phyloP scores from a whole-genome alignment of 2,797 vertebrate genomes.

The Psittacula derbiana region DNA sequence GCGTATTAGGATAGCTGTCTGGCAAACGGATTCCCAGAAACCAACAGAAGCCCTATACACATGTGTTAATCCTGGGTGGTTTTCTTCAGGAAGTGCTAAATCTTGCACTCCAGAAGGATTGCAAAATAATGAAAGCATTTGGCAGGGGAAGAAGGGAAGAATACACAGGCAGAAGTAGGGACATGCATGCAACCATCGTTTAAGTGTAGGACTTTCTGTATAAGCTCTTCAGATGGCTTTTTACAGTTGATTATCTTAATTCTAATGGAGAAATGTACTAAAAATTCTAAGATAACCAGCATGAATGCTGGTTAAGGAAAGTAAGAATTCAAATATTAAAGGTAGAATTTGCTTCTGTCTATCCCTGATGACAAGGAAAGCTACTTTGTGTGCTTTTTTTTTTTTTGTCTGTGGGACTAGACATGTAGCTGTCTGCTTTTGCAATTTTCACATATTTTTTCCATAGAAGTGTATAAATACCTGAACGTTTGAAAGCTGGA shows the following conservation, averaged over 20 bases:
- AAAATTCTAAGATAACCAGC: not conserved
- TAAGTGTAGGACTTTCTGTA: not conserved
- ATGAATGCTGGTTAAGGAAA: not conserved
- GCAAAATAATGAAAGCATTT: not conserved
- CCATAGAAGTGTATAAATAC: not conserved
- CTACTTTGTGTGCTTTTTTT: not conserved
- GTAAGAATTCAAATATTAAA: not conserved
- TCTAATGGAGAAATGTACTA: not conserved
- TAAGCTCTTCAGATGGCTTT: not conserved
- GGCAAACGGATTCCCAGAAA: constrained; percentile 31
- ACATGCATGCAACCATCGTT: not conserved
- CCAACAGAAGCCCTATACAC: not conserved
- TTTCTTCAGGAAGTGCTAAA: constrained; percentile 28
- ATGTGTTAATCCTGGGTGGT: not conserved
- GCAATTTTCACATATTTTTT: not conserved
- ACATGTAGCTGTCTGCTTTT: not conserved
- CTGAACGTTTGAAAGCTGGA: not conserved
- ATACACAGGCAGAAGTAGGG: not conserved
- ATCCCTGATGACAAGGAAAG: not conserved
- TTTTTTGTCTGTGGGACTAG: not conserved
- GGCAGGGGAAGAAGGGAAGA: not conserved
- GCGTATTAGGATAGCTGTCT: not conserved
- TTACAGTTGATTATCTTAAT: not conserved
- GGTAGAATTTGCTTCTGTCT: not conserved
- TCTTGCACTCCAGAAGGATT: not conserved